These are phyloP conservation scores for Kryphioiulus occultus DNA, from an alignment of 2,888 invertebrate species.

Conservation along the genomic window DNA sequence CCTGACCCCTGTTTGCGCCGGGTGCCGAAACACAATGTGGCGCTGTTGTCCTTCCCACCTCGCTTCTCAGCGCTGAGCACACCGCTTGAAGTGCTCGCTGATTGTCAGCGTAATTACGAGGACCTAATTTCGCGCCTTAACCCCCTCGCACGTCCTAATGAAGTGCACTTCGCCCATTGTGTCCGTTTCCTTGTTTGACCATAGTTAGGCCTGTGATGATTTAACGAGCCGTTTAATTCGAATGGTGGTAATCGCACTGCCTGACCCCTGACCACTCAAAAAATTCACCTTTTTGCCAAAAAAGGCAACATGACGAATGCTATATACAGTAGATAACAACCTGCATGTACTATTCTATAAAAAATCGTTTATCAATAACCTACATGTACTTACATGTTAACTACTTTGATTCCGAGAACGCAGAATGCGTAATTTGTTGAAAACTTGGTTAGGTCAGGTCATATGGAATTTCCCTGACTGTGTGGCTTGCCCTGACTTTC, in stretches of 20 bases:
- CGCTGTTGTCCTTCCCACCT: background rate
- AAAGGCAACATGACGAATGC: too few species aligned
- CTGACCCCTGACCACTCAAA: background rate
- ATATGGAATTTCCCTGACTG: too few species aligned
- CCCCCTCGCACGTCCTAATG: background rate
- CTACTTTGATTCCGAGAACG: too few species aligned
- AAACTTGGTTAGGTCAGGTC: too few species aligned
- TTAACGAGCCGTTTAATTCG: background rate
- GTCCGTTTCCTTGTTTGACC: background rate
- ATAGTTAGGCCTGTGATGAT: background rate
- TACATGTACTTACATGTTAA: too few species aligned
- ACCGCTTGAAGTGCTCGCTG: background rate
- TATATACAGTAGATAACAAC: too few species aligned
- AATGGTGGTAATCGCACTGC: background rate
- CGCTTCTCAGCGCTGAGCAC: background rate
- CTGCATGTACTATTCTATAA: too few species aligned
- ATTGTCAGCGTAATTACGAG: slow-evolving; percentile 15
- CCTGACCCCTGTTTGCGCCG: background rate
- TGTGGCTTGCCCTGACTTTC: too few species aligned
- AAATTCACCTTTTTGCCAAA: too few species aligned
- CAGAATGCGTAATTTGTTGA: too few species aligned
- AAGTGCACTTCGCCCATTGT: background rate
- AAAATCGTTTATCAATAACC: too few species aligned
- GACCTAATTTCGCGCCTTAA: background rate
- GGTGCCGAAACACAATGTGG: background rate